phyloP scores from a whole-genome alignment of 1,140 invertebrate species.

The Solen grandis region DNA sequence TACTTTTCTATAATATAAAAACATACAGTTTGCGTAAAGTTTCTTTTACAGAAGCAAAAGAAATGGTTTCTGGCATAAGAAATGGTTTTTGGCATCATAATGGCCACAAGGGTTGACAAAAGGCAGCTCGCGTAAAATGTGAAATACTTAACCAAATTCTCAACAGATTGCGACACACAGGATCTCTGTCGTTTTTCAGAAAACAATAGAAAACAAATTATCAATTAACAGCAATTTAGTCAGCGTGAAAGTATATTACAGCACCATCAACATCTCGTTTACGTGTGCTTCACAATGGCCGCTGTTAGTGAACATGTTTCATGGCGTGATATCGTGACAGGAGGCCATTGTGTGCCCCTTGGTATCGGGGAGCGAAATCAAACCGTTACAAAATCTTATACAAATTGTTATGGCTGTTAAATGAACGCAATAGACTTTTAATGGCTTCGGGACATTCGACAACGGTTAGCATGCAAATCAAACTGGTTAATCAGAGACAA shows the following conservation, averaged over 20 bases:
- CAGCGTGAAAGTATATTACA: slow-evolving; percentile 57
- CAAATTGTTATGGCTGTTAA: slow-evolving; percentile 57
- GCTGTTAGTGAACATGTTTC: slow-evolving; percentile 33
- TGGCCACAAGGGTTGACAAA: too few species aligned
- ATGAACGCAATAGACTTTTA: slow-evolving; percentile 52
- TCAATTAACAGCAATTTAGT: slow-evolving; percentile 47
- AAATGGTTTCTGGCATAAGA: too few species aligned
- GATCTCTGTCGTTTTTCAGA: slow-evolving; percentile 32
- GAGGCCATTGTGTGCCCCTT: slow-evolving; percentile 34
- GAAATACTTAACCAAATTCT: too few species aligned
- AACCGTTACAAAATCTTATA: slow-evolving; percentile 56
- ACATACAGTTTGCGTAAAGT: too few species aligned
- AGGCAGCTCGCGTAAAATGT: too few species aligned
- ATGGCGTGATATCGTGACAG: slow-evolving; percentile 46
- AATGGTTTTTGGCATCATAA: too few species aligned
- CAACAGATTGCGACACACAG: slow-evolving; percentile 38
- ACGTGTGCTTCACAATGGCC: slow-evolving; percentile 36
- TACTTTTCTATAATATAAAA: too few species aligned
- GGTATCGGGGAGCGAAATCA: slow-evolving; percentile 49
- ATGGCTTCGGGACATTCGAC: slow-evolving; percentile 39
- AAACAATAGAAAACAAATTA: slow-evolving; percentile 54
- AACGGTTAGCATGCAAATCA: slow-evolving; percentile 54
- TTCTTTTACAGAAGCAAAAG: too few species aligned
- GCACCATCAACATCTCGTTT: slow-evolving; percentile 51
- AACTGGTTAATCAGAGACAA: slow-evolving; percentile 25